phyloP scores from a whole-genome alignment of 2,113 vertebrate species.

The Aramus guarauna region DNA sequence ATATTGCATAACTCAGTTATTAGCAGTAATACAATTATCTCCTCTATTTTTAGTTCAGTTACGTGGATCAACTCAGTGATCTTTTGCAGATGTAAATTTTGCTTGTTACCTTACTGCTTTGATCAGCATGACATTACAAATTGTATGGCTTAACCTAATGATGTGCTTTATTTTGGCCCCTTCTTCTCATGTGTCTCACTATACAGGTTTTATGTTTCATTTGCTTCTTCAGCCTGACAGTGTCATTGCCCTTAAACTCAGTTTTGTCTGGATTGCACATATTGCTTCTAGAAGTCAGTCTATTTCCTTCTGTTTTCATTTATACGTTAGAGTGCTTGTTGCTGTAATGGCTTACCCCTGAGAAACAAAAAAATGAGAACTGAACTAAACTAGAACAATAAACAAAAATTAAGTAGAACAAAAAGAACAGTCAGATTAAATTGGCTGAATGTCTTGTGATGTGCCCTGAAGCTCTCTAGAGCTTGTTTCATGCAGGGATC shows the following conservation, averaged over 20 bases:
- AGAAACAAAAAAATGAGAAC: not conserved
- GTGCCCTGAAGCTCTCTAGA: not conserved
- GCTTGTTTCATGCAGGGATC: not conserved
- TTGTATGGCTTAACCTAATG: not conserved
- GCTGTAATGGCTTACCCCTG: not conserved
- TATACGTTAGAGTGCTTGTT: not conserved
- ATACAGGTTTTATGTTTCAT: not conserved
- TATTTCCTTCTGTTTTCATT: conserved; percentile 29
- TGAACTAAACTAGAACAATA: not conserved
- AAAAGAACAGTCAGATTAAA: not conserved
- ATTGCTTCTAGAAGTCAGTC: not conserved
- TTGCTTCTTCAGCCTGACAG: not conserved
- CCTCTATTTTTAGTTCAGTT: not conserved
- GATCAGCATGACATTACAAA: not conserved
- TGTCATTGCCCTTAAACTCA: not conserved
- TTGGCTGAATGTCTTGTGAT: not conserved
- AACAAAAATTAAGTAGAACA: not conserved
- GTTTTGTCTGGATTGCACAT: not conserved
- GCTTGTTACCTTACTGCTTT: not conserved
- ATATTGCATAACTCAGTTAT: not conserved
- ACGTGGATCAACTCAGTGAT: not conserved
- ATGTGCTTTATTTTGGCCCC: not conserved
- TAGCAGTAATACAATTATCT: not conserved
- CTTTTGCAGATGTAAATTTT: not conserved
- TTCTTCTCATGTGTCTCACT: not conserved